Base-by-base conservation (phyloP, 2,888 invertebrate genomes). In the Thera obeliscata region DNA sequence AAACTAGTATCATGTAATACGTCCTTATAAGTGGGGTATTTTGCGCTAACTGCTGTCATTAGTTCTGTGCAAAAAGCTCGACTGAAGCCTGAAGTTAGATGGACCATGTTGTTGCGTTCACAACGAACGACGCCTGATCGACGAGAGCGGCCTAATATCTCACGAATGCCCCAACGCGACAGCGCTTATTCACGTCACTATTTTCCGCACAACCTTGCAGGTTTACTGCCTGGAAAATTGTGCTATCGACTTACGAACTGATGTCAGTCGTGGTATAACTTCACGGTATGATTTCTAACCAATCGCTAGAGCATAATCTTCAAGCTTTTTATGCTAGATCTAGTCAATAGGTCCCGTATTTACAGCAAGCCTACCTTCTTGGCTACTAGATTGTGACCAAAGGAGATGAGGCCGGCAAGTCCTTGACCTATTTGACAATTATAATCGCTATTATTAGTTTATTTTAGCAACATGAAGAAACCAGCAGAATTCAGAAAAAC, bases 131-230 rank as follows among this genome's bases (percentile, higher is more conserved):
- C 81, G 81, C 76, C 78, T 80, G 83, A 86, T 87, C 82, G 82
- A 79, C 82, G 78, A 85, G 83, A 82, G 78, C 78, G 78, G 76
- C 82, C 84, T 84, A 88, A 86, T 86, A 89, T 89, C 87, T 87
- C 79, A 43, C 56, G 73, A 78, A 76, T 77, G 81, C 81, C 77
- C 75, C 76, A 69, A 74, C 80, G 84, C 88, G 87, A 87, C 66
- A 65, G 60, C 60, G 57, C 60, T 54, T 63, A 63, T 48, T 69
- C 59, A 56, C 61, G 66, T 60, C 62, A 69, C 66, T 52, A 63
- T 60, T 69, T 69, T 57, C 54, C 69, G 48, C 46, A 54, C 60
- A 65, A 57, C 63, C 63, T 22, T 66, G 52, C 69, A 50, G 59
- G 48, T 9, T 35, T 57, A 65, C 66, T 60, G 60, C 35, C 8